Evolutionary conservation across 2,888 invertebrate species (phyloP).

Genomic region (Orthosia incerta): DNA sequence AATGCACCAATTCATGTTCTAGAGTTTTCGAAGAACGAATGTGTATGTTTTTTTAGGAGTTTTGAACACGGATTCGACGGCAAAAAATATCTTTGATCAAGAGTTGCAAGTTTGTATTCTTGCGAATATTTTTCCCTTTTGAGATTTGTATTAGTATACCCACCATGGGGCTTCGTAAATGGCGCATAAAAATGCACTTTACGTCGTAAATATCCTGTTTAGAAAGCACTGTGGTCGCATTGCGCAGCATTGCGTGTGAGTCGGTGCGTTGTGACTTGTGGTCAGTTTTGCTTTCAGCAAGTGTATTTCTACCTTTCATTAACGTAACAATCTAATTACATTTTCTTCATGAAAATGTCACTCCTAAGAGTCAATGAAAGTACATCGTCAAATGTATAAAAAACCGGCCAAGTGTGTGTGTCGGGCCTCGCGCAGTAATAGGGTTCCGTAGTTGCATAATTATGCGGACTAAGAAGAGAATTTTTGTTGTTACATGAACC

Average conservation of each 20-base stretch:
- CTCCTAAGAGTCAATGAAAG: neutral
- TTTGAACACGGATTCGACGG: too few relatives aligned
- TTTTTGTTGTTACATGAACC: too few relatives aligned
- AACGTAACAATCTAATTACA: neutral
- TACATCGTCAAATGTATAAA: neutral
- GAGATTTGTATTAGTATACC: neutral
- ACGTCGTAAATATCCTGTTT: constrained; percentile 35
- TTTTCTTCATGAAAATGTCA: too few relatives aligned
- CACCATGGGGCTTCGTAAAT: neutral
- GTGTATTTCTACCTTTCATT: neutral
- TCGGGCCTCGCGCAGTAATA: too few relatives aligned
- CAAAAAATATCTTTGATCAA: neutral
- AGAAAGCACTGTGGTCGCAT: constrained; percentile 50
- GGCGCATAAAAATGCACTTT: constrained; percentile 22
- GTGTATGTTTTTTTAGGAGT: too few relatives aligned
- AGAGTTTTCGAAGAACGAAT: too few relatives aligned
- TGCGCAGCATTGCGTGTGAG: constrained; percentile 34
- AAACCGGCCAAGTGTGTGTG: too few relatives aligned
- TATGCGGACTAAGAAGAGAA: too few relatives aligned
- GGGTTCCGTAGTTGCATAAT: too few relatives aligned
- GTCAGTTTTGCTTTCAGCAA: constrained; percentile 31
- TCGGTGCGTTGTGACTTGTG: constrained; percentile 28
- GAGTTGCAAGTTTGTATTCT: neutral
- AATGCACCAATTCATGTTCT: too few relatives aligned
- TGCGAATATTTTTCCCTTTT: neutral